A percentile compares a stretch with the other conserved stretches of the same genome.
Conservation (phyloP, 1,140 invertebrate genomes). For the Proales similis region DNA sequence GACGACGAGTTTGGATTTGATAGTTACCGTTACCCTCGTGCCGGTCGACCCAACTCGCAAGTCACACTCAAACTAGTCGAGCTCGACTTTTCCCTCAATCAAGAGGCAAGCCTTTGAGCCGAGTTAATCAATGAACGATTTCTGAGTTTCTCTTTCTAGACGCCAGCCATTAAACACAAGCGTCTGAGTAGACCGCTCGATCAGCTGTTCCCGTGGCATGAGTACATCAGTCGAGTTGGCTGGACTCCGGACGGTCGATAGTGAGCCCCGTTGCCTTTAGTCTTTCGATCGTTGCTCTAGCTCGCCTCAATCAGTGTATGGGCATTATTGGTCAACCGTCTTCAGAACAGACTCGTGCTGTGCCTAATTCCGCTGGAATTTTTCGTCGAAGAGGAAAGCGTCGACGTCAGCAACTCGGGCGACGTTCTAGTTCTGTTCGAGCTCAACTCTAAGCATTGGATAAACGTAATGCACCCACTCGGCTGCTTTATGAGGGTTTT, state of each 20-base stretch:
- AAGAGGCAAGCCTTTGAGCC: no score
- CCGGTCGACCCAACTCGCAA: constrained; percentile 78
- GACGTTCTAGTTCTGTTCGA: constrained; percentile 54
- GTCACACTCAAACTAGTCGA: constrained; percentile 79
- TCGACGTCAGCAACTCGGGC: constrained; percentile 37
- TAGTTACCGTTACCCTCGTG: constrained; percentile 82
- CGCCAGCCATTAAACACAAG: constrained; percentile 41
- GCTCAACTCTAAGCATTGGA: constrained; percentile 70
- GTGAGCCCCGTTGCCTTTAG: constrained; percentile 65
- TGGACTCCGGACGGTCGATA: constrained; percentile 80
- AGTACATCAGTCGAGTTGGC: constrained; percentile 83
- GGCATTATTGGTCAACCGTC: constrained; percentile 74
- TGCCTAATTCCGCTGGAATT: constrained; percentile 51
- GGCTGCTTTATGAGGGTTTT: not conserved
- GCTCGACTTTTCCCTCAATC: constrained; percentile 60
- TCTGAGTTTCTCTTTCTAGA: constrained; percentile 39
- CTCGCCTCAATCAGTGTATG: constrained; percentile 63
- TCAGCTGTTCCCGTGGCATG: constrained; percentile 74
- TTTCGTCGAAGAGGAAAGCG: constrained; percentile 39
- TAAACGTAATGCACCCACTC: constrained; percentile 60
- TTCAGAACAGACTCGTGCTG: constrained; percentile 70
- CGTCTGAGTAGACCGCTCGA: constrained; percentile 43
- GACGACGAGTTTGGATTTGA: constrained; percentile 70
- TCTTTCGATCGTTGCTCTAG: constrained; percentile 38
- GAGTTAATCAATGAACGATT: no score